These are phyloP conservation scores for Phengaris arion DNA, from an alignment of 2,888 invertebrate genomes.

Conservation along the genomic window DNA sequence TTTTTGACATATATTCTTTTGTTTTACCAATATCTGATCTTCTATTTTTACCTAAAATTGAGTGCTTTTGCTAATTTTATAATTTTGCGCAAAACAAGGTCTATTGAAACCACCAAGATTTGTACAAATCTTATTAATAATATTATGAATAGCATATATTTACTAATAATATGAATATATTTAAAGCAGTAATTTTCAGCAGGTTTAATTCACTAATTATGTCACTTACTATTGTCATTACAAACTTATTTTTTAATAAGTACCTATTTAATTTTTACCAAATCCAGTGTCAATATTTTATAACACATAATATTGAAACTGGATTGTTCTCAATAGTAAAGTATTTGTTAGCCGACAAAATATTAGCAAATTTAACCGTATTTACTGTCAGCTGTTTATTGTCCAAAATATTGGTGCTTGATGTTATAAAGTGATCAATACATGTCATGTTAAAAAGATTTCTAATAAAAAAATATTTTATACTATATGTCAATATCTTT, in stretches of 20 bases:
- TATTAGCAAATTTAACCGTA: neutral
- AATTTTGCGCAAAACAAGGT: too few species aligned
- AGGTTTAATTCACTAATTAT: neutral
- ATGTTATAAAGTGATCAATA: conserved; percentile 48
- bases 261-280: too few species aligned
- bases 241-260: neutral
- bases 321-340: neutral
- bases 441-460: conserved; percentile 34
- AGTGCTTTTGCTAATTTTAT: too few species aligned
- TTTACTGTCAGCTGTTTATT: neutral
- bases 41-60: too few species aligned
- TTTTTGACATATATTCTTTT: neutral
- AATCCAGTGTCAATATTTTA: too few species aligned
- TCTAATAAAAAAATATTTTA: neutral
- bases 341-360: neutral
- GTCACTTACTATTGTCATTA: neutral
- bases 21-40: neutral
- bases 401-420: conserved; percentile 59
- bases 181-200: neutral
- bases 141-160: neutral
- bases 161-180: neutral
- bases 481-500: neutral
- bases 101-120: neutral
- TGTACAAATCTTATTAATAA: neutral
- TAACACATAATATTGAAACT: too few species aligned